Percentiles rank a stretch among this genome's conserved stretches.
phyloP scores from a whole-genome alignment of 1,140 invertebrate genomes.

The Lanistes nyassanus region DNA sequence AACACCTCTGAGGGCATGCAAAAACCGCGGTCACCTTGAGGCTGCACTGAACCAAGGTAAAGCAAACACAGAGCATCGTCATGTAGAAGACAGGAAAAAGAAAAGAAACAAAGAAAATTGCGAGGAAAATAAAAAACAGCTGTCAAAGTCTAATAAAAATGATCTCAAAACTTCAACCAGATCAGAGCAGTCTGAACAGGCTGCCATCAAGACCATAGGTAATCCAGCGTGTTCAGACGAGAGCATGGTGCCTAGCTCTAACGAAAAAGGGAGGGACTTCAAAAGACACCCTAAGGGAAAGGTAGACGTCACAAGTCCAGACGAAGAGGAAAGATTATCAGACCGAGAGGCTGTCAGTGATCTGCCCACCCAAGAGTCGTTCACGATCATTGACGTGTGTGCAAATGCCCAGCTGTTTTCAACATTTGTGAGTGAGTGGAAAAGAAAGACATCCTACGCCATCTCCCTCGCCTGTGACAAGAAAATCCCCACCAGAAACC shows the following conservation, averaged over 20 bases:
- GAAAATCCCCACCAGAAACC: slow-evolving; percentile 21
- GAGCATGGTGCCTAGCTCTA: too few relatives aligned
- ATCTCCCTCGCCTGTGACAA: slow-evolving; percentile 65
- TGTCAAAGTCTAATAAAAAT: too few relatives aligned
- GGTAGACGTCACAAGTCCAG: too few relatives aligned
- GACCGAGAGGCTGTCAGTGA: slow-evolving; percentile 3
- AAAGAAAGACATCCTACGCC: slow-evolving; percentile 51
- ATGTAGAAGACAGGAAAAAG: background rate
- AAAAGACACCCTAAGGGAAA: too few relatives aligned
- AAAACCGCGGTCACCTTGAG: background rate
- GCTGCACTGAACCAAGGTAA: background rate
- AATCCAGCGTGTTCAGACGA: too few relatives aligned
- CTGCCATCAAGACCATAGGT: too few relatives aligned
- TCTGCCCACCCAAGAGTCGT: slow-evolving; percentile 47
- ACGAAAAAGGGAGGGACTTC: too few relatives aligned
- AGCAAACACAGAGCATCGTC: background rate
- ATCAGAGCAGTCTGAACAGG: too few relatives aligned
- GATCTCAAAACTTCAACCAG: too few relatives aligned
- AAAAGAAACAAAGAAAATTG: slow-evolving; percentile 1
- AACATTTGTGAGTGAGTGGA: slow-evolving; percentile 65
- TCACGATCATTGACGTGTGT: slow-evolving; percentile 67
- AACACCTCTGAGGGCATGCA: slow-evolving; percentile 20
- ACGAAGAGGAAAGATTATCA: background rate
- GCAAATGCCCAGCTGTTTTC: slow-evolving; percentile 59
- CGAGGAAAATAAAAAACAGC: background rate